These are phyloP conservation scores for Cosmopolites sordidus DNA, from an alignment of 2,888 invertebrate genomes.

Conservation along the genomic window DNA sequence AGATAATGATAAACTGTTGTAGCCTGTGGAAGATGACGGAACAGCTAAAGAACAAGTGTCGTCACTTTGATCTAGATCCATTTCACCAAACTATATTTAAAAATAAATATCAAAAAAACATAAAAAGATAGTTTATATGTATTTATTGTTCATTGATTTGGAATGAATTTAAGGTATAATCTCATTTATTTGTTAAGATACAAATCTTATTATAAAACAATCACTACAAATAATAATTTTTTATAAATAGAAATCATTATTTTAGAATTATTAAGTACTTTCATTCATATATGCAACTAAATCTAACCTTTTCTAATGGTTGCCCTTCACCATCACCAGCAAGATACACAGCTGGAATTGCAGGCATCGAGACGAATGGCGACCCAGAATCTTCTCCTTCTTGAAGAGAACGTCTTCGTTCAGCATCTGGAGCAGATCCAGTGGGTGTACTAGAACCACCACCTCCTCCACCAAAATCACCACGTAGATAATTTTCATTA, in stretches of 20 bases:
- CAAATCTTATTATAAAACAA: no score
- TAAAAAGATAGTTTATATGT: background rate
- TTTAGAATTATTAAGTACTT: no score
- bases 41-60: slow-evolving; percentile 41
- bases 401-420: slow-evolving; percentile 38
- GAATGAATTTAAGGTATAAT: no score
- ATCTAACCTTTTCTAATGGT: slow-evolving; percentile 63
- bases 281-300: no score
- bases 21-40: slow-evolving; percentile 37
- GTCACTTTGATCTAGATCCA: slow-evolving; percentile 48
- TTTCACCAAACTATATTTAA: slow-evolving; percentile 59
- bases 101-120: no score
- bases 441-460: background rate
- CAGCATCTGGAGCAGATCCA: slow-evolving; percentile 32
- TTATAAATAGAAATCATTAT: no score
- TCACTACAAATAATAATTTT: no score
- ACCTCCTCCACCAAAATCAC: slow-evolving; percentile 19
- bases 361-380: slow-evolving; percentile 53
- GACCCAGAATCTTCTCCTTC: slow-evolving; percentile 46
- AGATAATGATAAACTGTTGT: slow-evolving; percentile 39
- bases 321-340: slow-evolving; percentile 53
- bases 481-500: slow-evolving; percentile 45
- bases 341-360: slow-evolving; percentile 52
- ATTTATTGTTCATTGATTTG: no score
- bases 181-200: slow-evolving; percentile 17